Evolutionary conservation across 2,888 invertebrate genomes (phyloP).

Genomic region (Elysia crispata): DNA sequence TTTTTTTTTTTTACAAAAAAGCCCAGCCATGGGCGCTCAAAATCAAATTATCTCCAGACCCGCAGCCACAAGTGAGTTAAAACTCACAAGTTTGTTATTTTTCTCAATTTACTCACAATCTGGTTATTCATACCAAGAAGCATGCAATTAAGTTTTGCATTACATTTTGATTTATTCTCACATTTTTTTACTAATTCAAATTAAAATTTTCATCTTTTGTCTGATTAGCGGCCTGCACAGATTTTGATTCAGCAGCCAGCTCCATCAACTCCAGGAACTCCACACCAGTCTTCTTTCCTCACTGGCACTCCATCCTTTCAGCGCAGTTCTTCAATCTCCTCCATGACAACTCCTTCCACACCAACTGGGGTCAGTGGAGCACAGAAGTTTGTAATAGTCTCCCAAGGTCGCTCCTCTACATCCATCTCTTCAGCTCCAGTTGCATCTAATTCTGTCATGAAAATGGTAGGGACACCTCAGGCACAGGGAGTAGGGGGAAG

Average conservation of each 20-base stretch:
- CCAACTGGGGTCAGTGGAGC: constrained; percentile 51
- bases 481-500: constrained; percentile 43
- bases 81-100: not conserved
- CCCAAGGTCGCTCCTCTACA: constrained; percentile 60
- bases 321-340: constrained; percentile 18
- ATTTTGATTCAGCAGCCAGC: constrained; percentile 64
- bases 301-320: not conserved
- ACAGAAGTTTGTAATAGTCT: constrained; percentile 72
- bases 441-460: constrained; percentile 61
- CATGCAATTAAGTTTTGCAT: not conserved
- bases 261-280: constrained; percentile 51
- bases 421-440: constrained; percentile 50
- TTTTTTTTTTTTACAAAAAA: too few relatives aligned
- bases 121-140: too few relatives aligned
- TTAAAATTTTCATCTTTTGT: constrained; percentile 35
- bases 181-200: not conserved
- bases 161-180: not conserved
- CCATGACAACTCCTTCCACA: constrained; percentile 49
- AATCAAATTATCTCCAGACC: too few relatives aligned
- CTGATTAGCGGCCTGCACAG: constrained; percentile 58
- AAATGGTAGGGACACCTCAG: constrained; percentile 56
- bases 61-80: too few relatives aligned
- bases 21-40: too few relatives aligned
- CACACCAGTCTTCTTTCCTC: constrained; percentile 43
- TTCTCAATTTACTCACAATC: too few relatives aligned